A percentile compares a stretch with the other conserved stretches of the same genome.
Conservation (phyloP, 1,140 invertebrate genomes). For the Planococcus citri region DNA sequence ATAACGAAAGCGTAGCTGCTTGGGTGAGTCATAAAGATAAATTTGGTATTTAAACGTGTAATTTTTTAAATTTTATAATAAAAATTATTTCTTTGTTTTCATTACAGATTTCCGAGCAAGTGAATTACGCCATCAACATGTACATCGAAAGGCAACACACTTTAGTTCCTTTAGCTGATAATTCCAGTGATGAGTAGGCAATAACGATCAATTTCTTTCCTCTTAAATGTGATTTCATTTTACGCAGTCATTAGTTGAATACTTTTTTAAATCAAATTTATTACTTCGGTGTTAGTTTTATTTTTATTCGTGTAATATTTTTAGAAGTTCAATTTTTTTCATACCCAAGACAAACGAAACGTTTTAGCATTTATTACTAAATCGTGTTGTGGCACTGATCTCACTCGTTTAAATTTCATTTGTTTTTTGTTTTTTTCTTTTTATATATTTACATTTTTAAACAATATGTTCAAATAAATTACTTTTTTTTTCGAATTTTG, state of each 20-base stretch:
- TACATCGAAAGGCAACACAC: conserved; percentile 64
- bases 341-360: too few species aligned
- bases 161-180: conserved; percentile 28
- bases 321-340: neutral
- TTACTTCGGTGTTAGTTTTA: neutral
- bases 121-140: conserved; percentile 76
- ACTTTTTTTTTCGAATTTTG: neutral
- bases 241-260: neutral
- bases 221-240: neutral
- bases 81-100: conserved; percentile 23
- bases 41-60: conserved; percentile 20
- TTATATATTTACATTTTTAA: neutral
- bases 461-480: neutral
- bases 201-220: neutral
- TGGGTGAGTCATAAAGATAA: conserved; percentile 47
- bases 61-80: neutral
- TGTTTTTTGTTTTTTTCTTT: neutral
- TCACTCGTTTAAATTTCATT: neutral
- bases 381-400: conserved; percentile 10
- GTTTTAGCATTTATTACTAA: neutral
- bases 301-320: conserved; percentile 11
- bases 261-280: too few species aligned
- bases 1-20: conserved; percentile 60
- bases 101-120: conserved; percentile 49
- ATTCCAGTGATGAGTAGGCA: neutral